Evolutionary conservation across 2,888 invertebrate species (phyloP), one percentile per base, ranked within the genome.

Genomic region (Xiphydria camelus): DNA sequence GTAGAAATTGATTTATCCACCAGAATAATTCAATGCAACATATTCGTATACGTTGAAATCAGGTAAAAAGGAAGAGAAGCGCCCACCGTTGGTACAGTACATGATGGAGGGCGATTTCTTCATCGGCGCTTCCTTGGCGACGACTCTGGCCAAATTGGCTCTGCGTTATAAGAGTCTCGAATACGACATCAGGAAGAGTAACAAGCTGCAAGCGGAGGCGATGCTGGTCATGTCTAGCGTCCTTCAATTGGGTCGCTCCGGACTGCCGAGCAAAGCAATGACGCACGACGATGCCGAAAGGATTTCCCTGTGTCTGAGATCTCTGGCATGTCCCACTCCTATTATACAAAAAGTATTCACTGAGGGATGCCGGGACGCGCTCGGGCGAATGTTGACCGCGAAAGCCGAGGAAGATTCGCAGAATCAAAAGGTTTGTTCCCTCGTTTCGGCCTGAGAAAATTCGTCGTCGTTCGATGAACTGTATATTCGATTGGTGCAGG

Each of bases 231-330:
- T 93, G 79, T 85, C 94, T 3, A 86, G 89, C 7, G 86, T 97
- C 55, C 79, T 97, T 41, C 89, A 92, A 71, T 79, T 93, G 48
- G 94, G 94, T 51, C 65, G 69, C 57, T 62, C 70, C 64, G 82
- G 83, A 34, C 76, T 85, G 36, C 83, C 86, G 4, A 72, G 79
- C 1, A 87, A 88, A 74, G 84, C 88, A 0, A 91, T 98, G 59
- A 98, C 96, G n/a, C 93, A 96, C 61, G 98, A 99, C 73, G 96
- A 97, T 76, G 79, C 86, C 22, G 96, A 98, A 73, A 87, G 95
- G 69, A 86, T 94, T 45, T 86, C 91, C 37, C 80, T 90, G 57
- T 93, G 93, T 67, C 77, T 94, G 56, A 82, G 85, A 49, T 88
- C 88, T 0, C 78, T 90, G 9, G 84, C 87, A 25, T 84, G 85